These are phyloP conservation scores for Pseudomyrmex flavicornis DNA, from an alignment of 1,140 invertebrate species.

Conservation along the genomic window DNA sequence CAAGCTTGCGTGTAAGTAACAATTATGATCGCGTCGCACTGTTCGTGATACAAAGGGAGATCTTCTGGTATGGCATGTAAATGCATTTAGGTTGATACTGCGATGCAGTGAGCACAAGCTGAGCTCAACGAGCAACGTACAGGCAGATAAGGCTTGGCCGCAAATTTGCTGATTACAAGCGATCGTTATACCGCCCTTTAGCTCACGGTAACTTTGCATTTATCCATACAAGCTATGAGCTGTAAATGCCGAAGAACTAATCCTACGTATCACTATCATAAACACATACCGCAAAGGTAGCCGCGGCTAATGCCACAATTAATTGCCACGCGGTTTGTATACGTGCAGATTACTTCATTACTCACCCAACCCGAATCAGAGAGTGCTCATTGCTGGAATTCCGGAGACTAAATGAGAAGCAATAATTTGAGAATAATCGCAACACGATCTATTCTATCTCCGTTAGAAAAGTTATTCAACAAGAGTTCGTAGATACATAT, in stretches of 20 bases:
- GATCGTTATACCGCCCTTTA: slow-evolving; percentile 58
- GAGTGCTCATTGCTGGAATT: slow-evolving; percentile 27
- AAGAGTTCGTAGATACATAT: background rate
- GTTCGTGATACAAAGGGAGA: slow-evolving; percentile 33
- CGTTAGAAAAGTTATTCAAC: background rate
- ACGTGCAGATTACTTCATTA: slow-evolving; percentile 51
- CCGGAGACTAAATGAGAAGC: slow-evolving; percentile 27
- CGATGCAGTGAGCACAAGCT: background rate
- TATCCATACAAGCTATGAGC: slow-evolving; percentile 13
- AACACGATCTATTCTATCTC: background rate
- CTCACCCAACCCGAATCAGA: slow-evolving; percentile 13
- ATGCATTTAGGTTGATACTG: slow-evolving; percentile 21
- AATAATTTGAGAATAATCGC: slow-evolving; percentile 35
- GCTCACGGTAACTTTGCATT: slow-evolving; percentile 46
- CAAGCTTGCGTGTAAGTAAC: slow-evolving; percentile 39
- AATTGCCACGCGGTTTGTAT: slow-evolving; percentile 14
- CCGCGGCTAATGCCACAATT: slow-evolving; percentile 34
- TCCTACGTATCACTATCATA: slow-evolving; percentile 11
- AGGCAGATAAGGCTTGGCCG: slow-evolving; percentile 53
- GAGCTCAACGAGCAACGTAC: slow-evolving; percentile 8
- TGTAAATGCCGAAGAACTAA: slow-evolving; percentile 53
- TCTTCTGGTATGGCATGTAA: slow-evolving; percentile 33
- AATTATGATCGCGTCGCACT: slow-evolving; percentile 39
- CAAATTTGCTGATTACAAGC: slow-evolving; percentile 64
- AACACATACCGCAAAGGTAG: slow-evolving; percentile 42